A percentile compares a stretch with the other conserved stretches of the same genome.
Conservation (phyloP, 2,797 vertebrate genomes). For the Lophius americanus region DNA sequence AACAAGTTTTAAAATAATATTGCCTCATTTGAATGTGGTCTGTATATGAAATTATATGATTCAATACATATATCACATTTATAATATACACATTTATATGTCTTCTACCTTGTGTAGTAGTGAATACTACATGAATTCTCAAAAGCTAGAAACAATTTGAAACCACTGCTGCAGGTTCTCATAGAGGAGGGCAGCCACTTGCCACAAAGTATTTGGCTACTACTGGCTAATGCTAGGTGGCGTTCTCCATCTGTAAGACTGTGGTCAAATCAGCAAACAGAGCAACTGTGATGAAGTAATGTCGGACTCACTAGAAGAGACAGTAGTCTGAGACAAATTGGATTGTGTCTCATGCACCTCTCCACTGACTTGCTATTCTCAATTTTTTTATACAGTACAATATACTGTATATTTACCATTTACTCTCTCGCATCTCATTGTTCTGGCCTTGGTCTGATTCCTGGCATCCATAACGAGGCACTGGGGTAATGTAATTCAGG, state of each 20-base stretch:
- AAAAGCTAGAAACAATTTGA: conserved; percentile 62
- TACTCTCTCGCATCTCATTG: conserved; percentile 15
- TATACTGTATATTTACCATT: conserved; percentile 9
- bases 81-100: neutral
- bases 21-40: too few relatives aligned
- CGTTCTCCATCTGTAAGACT: conserved; percentile 52
- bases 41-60: too few relatives aligned
- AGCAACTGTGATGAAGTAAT: conserved; percentile 65
- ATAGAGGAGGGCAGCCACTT: conserved; percentile 35
- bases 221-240: conserved; percentile 41
- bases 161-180: conserved; percentile 49
- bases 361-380: neutral
- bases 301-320: conserved; percentile 59
- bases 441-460: conserved; percentile 38
- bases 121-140: conserved; percentile 79
- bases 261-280: conserved; percentile 64
- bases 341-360: conserved; percentile 8
- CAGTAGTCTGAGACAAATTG: conserved; percentile 29
- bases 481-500: conserved; percentile 65
- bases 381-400: neutral
- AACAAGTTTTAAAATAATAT: too few relatives aligned
- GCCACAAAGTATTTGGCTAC: conserved; percentile 36
- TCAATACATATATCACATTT: neutral
- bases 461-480: conserved; percentile 24
- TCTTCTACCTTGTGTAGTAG: conserved; percentile 39